Evolutionary conservation across 2,888 invertebrate genomes (phyloP), one percentile per base, ranked within the genome.

Genomic region (Melitaea athalia): DNA sequence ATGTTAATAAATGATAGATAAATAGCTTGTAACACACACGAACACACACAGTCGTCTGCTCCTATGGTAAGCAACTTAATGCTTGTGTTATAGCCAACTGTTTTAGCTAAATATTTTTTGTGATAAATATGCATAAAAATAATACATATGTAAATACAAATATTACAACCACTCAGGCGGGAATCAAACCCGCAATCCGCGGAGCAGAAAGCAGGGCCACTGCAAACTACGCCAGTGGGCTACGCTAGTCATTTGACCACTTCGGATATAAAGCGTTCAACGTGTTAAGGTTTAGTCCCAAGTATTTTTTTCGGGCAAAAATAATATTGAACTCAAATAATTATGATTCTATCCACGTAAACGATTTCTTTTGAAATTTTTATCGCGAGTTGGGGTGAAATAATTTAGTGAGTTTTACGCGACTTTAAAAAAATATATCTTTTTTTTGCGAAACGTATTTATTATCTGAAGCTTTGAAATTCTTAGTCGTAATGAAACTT

Each of bases 281-380:
- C 14, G 47, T 14, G 47, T 49, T 49, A 49, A 49, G n/a, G n/a
- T n/a, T 49, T n/a, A 49, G 47, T n/a, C 47, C n/a, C n/a, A 49
- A 49, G 47, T n/a, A n/a, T 49, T 49, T 47, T 49, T 49, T 49
- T n/a, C 14, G 47, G n/a, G 47, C 47, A 49, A 49, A 49, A n/a
- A 49, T 49, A n/a, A 49, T 49, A 49, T 49, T 49, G 24, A 24
- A 24, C 1, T n/a, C 47, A n/a, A n/a, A 49, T 49, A n/a, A 49
- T 49, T 49, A 49, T n/a, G 47, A 49, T 49, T 49, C 47, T n/a
- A n/a, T 49, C 47, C 47, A 49, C 47, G 47, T 49, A 49, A 49
- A 49, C 47, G 47, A 49, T 49, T 49, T 49, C 47, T 49, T 24
- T 49, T n/a, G 47, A n/a, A 49, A 49, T 49, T 49, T 49, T 49